These are phyloP conservation scores for Phalera bucephala DNA, from an alignment of 2,888 invertebrate species.

Conservation along the genomic window DNA sequence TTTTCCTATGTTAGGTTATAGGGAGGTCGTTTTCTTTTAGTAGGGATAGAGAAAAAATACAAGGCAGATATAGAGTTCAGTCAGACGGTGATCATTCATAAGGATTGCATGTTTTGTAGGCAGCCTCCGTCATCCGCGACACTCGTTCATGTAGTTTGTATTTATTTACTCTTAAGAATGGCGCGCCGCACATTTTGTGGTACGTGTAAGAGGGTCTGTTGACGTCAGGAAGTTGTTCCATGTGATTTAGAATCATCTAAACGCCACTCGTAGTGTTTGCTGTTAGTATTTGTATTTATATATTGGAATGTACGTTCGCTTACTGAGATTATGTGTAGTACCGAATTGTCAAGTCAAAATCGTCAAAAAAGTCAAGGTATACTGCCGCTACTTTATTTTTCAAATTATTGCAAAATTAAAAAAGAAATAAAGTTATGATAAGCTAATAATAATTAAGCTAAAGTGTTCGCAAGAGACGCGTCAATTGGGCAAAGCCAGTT, in stretches of 20 bases:
- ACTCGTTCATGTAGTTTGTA: conserved; percentile 59
- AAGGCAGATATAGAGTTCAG: conserved; percentile 59
- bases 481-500: too few species aligned
- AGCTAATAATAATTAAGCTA: too few species aligned
- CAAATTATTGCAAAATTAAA: too few species aligned
- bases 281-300: too few species aligned
- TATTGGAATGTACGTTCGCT: too few species aligned
- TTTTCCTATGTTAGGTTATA: conserved; percentile 48
- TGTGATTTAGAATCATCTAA: conserved; percentile 24
- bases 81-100: conserved; percentile 68
- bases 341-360: too few species aligned
- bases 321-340: too few species aligned
- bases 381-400: too few species aligned
- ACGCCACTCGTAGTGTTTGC: conserved; percentile 29
- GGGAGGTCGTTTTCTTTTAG: conserved; percentile 47
- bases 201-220: conserved; percentile 30
- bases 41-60: conserved; percentile 59
- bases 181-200: conserved; percentile 40
- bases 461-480: too few species aligned
- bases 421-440: too few species aligned
- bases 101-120: conserved; percentile 69
- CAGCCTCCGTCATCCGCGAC: conserved; percentile 55
- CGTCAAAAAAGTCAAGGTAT: too few species aligned
- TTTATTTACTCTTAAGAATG: conserved; percentile 60
- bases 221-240: conserved; percentile 39